phyloP scores from a whole-genome alignment of 2,113 vertebrate genomes.

The Theristicus caerulescens region DNA sequence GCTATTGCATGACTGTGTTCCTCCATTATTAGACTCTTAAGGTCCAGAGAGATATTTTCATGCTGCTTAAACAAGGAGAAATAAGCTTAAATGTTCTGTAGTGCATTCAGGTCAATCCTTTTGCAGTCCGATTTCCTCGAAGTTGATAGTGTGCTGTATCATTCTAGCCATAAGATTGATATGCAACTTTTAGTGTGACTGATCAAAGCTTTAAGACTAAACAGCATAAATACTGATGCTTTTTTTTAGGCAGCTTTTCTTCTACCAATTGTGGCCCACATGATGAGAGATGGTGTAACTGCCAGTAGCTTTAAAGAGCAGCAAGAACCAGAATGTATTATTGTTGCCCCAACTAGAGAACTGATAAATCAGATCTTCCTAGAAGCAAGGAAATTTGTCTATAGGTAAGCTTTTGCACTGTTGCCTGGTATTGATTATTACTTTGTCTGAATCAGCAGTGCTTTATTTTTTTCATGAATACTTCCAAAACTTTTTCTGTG shows the following conservation, averaged over 20 bases:
- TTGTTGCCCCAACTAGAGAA: slow-evolving; percentile 93
- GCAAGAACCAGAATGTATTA: slow-evolving; percentile 89
- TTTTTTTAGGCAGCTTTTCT: slow-evolving; percentile 88
- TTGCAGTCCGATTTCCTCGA: background rate
- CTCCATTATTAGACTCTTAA: background rate
- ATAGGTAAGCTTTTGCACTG: slow-evolving; percentile 79
- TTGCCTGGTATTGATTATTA: background rate
- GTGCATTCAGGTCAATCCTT: background rate
- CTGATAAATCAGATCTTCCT: slow-evolving; percentile 92
- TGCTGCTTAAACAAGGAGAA: background rate
- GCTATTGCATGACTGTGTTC: background rate
- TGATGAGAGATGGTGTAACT: slow-evolving; percentile 85
- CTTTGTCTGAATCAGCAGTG: background rate
- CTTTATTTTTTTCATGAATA: background rate
- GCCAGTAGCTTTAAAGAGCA: slow-evolving; percentile 83
- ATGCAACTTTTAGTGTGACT: background rate
- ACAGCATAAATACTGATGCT: background rate
- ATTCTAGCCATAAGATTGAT: background rate
- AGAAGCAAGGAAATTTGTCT: slow-evolving; percentile 92
- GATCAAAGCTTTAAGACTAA: background rate
- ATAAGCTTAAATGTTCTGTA: background rate
- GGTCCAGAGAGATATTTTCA: background rate
- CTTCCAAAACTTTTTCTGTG: background rate
- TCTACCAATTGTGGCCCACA: slow-evolving; percentile 86
- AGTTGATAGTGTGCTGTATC: background rate